Conservation (phyloP, 1,140 invertebrate species). For the Camponotus floridanus region DNA sequence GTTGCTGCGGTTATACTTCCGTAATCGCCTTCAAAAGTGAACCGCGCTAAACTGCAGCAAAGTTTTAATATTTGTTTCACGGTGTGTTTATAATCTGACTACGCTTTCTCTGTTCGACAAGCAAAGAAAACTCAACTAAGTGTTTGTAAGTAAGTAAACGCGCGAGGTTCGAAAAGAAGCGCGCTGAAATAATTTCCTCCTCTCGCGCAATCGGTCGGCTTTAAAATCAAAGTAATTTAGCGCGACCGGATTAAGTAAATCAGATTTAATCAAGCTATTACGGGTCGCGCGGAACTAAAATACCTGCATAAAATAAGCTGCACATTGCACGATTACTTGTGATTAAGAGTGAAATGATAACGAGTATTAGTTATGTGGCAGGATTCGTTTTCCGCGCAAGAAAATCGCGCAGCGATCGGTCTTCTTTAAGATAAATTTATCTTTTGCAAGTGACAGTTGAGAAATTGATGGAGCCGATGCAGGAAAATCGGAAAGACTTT, state of each 20-base stretch:
- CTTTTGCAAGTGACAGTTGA: slow-evolving; percentile 41
- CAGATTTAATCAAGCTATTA: slow-evolving; percentile 52
- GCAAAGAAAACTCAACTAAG: slow-evolving; percentile 31
- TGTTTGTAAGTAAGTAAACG: slow-evolving; percentile 26
- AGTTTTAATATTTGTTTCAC: slow-evolving; percentile 54
- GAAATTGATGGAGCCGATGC: slow-evolving; percentile 27
- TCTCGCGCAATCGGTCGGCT: slow-evolving; percentile 8
- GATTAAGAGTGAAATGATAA: slow-evolving; percentile 16
- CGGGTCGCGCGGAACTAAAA: slow-evolving; percentile 13
- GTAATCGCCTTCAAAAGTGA: slow-evolving; percentile 24
- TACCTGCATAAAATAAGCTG: slow-evolving; percentile 19
- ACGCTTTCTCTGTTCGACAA: background rate
- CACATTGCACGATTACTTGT: background rate
- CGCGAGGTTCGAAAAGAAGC: background rate
- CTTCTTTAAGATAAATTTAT: slow-evolving; percentile 57
- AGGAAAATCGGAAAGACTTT: slow-evolving; percentile 33
- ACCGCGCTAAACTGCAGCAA: slow-evolving; percentile 3
- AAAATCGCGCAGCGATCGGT: slow-evolving; percentile 14
- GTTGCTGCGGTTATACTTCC: background rate
- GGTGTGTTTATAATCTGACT: slow-evolving; percentile 5
- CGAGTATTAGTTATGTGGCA: background rate
- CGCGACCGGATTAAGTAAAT: slow-evolving; percentile 23
- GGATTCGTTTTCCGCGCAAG: background rate
- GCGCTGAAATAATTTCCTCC: slow-evolving; percentile 38
- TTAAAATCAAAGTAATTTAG: slow-evolving; percentile 46